A percentile compares a stretch with the other conserved stretches of the same genome.
Conservation (phyloP, 2,113 vertebrate species). For the Empidonax alnorum region DNA sequence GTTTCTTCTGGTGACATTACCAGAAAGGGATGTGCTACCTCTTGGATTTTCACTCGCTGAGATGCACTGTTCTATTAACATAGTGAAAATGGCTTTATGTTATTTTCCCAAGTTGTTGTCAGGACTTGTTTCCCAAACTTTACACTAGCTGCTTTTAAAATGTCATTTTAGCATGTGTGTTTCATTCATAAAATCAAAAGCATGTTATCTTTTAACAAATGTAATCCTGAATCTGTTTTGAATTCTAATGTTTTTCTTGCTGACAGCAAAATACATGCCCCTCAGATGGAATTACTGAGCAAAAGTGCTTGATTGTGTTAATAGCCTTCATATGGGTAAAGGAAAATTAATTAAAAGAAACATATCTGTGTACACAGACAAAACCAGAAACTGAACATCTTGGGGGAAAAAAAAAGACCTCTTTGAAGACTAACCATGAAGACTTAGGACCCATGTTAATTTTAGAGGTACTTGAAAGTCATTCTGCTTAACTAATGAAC, state of each 20-base stretch:
- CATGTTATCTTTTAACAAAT: neutral
- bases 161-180: neutral
- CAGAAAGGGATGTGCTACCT: neutral
- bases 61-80: neutral
- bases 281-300: neutral
- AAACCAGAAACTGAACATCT: neutral
- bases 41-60: neutral
- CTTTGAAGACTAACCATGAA: neutral
- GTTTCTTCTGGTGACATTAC: neutral
- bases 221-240: neutral
- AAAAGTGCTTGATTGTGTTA: neutral
- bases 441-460: neutral
- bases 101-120: neutral
- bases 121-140: neutral
- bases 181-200: conserved; percentile 29
- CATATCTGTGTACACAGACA: neutral
- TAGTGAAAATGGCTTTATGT: neutral
- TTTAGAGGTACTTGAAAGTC: neutral
- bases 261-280: neutral
- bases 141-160: neutral
- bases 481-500: neutral
- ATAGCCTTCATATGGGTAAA: neutral
- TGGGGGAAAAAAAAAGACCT: neutral
- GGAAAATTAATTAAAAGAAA: neutral
- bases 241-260: conserved; percentile 8